These are phyloP conservation scores for Pomacea maculata DNA, from an alignment of 1,140 invertebrate genomes.

Conservation along the genomic window DNA sequence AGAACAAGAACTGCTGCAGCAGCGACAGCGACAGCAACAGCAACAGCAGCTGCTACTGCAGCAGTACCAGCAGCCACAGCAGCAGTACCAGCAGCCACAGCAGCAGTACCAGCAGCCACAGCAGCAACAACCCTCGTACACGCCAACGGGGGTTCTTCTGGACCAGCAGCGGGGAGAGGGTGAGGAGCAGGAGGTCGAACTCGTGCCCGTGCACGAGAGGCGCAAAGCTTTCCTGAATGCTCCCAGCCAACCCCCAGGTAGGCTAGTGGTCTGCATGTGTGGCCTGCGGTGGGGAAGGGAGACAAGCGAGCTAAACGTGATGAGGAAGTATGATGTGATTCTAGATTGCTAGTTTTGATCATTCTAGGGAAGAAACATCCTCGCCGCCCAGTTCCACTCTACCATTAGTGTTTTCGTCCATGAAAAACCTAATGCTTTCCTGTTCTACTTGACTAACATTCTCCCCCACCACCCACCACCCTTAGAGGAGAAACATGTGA, in stretches of 20 bases:
- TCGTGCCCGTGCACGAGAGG: conserved; percentile 51
- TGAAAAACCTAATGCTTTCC: too few relatives aligned
- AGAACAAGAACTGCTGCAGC: neutral
- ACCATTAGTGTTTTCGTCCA: too few relatives aligned
- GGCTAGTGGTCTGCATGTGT: neutral
- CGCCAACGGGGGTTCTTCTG: conserved; percentile 21
- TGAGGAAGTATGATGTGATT: too few relatives aligned
- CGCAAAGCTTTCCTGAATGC: conserved; percentile 49
- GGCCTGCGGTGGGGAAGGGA: too few relatives aligned
- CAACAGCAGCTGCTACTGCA: conserved; percentile 7
- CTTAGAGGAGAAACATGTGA: too few relatives aligned
- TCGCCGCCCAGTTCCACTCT: too few relatives aligned
- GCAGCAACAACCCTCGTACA: conserved; percentile 27
- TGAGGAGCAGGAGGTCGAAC: conserved; percentile 30
- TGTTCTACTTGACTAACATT: too few relatives aligned
- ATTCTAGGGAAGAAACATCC: too few relatives aligned
- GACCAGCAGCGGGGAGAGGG: conserved; percentile 29
- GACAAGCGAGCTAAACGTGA: too few relatives aligned
- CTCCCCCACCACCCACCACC: too few relatives aligned
- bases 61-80: neutral
- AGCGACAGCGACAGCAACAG: neutral
- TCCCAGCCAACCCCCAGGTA: conserved; percentile 18
- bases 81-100: conserved; percentile 16
- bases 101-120: conserved; percentile 22
- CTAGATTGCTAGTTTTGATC: too few relatives aligned